These are phyloP conservation scores for Electrona antarctica DNA, from an alignment of 2,113 vertebrate genomes.

Conservation along the genomic window DNA sequence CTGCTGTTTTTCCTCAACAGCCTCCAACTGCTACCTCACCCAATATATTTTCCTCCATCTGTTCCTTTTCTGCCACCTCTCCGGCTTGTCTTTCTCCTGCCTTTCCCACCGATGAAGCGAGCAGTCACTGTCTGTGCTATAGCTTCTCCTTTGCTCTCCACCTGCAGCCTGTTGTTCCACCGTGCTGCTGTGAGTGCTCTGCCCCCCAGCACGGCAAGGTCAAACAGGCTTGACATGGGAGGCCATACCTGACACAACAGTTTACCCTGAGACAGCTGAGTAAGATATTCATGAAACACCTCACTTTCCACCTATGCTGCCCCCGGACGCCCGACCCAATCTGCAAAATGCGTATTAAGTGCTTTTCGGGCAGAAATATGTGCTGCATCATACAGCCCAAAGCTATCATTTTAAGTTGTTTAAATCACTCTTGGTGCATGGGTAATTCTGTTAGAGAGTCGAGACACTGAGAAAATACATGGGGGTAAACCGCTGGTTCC, in stretches of 20 bases:
- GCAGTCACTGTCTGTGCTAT: not conserved
- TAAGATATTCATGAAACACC: conserved; percentile 30
- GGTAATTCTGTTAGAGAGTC: conserved; percentile 17
- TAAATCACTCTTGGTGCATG: conserved; percentile 20
- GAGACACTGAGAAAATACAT: conserved; percentile 21
- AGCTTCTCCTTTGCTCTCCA: conserved; percentile 47
- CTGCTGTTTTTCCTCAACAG: no score
- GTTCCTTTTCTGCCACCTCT: conserved; percentile 5
- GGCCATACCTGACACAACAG: conserved; percentile 53
- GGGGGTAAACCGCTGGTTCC: no score
- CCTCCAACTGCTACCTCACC: no score
- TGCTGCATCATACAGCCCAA: conserved; percentile 33
- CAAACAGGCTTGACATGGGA: conserved; percentile 41
- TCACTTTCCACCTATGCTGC: conserved; percentile 25
- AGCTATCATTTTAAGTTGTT: conserved; percentile 58
- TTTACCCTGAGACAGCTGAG: conserved; percentile 48
- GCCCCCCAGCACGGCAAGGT: conserved; percentile 32
- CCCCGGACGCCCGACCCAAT: conserved; percentile 41
- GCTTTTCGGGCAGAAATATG: conserved; percentile 58
- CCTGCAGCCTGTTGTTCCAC: conserved; percentile 7
- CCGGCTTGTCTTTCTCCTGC: no score
- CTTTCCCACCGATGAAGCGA: not conserved
- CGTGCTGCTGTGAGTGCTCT: conserved; percentile 36
- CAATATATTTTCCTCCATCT: not conserved
- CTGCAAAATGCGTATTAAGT: conserved; percentile 57